phyloP scores from a whole-genome alignment of 2,888 invertebrate species.

The Odontomyia ornata region DNA sequence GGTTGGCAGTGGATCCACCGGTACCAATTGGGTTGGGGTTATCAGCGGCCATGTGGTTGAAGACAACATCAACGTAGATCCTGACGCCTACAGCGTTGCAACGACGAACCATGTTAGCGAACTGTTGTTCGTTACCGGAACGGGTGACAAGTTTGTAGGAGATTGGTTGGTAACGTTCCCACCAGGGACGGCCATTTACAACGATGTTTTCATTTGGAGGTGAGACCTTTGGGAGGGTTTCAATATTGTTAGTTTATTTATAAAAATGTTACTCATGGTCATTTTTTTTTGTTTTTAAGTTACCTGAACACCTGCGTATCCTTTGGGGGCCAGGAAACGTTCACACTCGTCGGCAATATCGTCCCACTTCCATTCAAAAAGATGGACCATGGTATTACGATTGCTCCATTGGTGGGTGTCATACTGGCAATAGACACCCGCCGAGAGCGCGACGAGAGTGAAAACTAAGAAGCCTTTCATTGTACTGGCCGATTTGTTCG shows the following conservation, averaged over 20 bases:
- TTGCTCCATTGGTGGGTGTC: too few relatives aligned
- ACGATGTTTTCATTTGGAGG: slow-evolving; percentile 78
- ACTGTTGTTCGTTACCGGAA: slow-evolving; percentile 74
- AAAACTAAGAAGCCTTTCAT: slow-evolving; percentile 34
- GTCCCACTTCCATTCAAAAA: too few relatives aligned
- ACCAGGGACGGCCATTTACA: slow-evolving; percentile 78
- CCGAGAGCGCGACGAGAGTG: neutral
- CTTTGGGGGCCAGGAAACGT: slow-evolving; percentile 75
- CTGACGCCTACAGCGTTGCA: too few relatives aligned
- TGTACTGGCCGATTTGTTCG: neutral
- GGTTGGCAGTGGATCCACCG: too few relatives aligned
- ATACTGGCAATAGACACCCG: too few relatives aligned
- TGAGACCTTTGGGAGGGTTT: slow-evolving; percentile 66
- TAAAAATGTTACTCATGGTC: neutral
- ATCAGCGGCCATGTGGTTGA: too few relatives aligned
- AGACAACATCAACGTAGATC: too few relatives aligned
- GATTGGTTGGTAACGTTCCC: too few relatives aligned
- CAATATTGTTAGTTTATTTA: neutral
- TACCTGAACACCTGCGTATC: slow-evolving; percentile 80
- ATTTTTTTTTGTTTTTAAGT: slow-evolving; percentile 37
- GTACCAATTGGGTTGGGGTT: too few relatives aligned
- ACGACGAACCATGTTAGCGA: slow-evolving; percentile 78
- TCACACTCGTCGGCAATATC: too few relatives aligned
- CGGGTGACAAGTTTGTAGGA: too few relatives aligned
- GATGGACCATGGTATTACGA: too few relatives aligned